These are phyloP conservation scores for Caenorhabditis japonica DNA, from an alignment of 2,888 invertebrate species.

Conservation along the genomic window DNA sequence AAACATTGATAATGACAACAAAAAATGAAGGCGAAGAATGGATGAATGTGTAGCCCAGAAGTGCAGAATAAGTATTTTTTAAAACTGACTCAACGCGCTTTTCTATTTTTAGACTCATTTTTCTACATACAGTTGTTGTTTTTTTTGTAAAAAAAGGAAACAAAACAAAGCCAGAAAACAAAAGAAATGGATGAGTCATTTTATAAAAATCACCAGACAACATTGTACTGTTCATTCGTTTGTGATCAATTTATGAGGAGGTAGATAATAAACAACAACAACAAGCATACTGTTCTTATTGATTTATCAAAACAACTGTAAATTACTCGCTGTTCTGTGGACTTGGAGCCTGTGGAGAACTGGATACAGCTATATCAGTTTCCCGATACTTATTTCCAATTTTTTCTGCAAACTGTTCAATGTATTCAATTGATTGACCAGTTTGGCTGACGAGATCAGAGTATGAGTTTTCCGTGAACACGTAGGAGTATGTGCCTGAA, in stretches of 20 bases:
- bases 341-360: constrained; percentile 25
- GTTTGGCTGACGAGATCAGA: constrained; percentile 27
- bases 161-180: not conserved
- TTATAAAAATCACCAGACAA: constrained; percentile 14
- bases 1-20: no score
- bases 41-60: no score
- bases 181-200: not conserved
- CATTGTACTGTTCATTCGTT: constrained; percentile 19
- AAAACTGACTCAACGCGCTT: constrained; percentile 2
- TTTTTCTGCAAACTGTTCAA: constrained; percentile 14
- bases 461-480: constrained; percentile 44
- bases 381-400: constrained; percentile 25
- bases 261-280: no score
- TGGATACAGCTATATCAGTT: constrained; percentile 10
- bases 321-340: constrained; percentile 26
- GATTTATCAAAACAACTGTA: constrained; percentile 1
- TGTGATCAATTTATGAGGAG: no score
- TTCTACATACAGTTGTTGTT: not conserved
- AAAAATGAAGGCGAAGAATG: constrained; percentile 28
- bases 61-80: no score
- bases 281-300: no score
- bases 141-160: constrained; percentile 2
- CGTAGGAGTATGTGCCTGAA: constrained; percentile 48
- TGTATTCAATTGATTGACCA: constrained; percentile 12
- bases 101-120: not conserved